Conservation (phyloP, 2,113 vertebrate genomes). For the Rhinolophus ferrumequinum region DNA sequence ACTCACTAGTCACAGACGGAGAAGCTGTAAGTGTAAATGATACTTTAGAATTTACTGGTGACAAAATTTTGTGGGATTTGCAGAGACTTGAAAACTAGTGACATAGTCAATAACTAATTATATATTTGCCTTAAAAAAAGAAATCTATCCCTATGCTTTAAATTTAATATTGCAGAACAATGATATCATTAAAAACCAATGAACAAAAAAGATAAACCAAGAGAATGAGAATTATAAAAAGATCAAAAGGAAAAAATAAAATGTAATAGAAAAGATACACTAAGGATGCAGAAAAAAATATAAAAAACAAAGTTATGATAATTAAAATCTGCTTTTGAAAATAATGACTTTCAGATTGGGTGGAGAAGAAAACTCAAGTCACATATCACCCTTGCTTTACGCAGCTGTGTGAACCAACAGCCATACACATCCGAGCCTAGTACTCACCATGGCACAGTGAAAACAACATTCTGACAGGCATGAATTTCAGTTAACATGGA, state of each 20-base stretch:
- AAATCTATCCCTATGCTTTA: not conserved
- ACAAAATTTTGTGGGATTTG: not conserved
- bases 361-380: not conserved
- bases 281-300: not conserved
- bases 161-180: not conserved
- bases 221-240: not conserved
- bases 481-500: not conserved
- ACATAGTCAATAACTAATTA: not conserved
- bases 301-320: not conserved
- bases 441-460: not conserved
- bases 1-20: not conserved
- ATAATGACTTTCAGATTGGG: not conserved
- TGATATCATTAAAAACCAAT: not conserved
- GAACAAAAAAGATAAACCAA: not conserved
- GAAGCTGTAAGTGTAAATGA: not conserved
- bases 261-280: not conserved
- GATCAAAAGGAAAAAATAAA: not conserved
- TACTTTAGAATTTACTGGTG: not conserved
- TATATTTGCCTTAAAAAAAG: not conserved
- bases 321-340: not conserved
- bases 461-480: not conserved
- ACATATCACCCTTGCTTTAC: not conserved
- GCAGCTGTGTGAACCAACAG: too few relatives aligned
- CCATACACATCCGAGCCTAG: fast-evolving
- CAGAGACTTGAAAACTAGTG: not conserved